Evolutionary conservation across 2,797 vertebrate species (phyloP).

Genomic region (Microchirus variegatus): DNA sequence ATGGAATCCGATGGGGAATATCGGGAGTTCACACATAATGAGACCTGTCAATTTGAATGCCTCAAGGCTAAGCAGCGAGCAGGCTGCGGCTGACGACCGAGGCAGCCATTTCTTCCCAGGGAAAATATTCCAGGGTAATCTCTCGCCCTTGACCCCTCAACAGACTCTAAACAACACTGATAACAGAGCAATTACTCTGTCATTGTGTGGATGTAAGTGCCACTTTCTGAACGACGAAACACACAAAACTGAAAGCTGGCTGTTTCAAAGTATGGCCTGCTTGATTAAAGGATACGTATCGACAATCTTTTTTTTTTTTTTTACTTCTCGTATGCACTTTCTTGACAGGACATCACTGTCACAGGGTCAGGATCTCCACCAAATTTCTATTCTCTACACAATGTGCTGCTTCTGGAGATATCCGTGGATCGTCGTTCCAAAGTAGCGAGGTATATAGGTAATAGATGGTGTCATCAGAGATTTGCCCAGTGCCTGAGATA

Average conservation of each 20-base stretch:
- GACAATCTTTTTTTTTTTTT: neutral
- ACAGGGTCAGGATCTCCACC: constrained; percentile 51
- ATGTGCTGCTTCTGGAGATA: constrained; percentile 30
- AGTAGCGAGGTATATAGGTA: constrained; percentile 48
- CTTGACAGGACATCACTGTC: constrained; percentile 67
- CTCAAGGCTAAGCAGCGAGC: constrained; percentile 72
- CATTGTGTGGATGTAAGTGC: constrained; percentile 29
- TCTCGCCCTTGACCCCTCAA: constrained; percentile 78
- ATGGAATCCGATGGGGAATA: constrained; percentile 68
- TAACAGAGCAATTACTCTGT: constrained; percentile 68
- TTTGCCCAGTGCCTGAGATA: constrained; percentile 63
- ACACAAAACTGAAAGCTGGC: constrained; percentile 4
- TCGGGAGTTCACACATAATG: constrained; percentile 79
- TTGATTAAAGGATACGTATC: neutral
- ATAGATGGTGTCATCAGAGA: constrained; percentile 70
- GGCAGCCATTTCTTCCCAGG: constrained; percentile 53
- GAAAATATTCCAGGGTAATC: constrained; percentile 64
- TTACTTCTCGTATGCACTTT: neutral
- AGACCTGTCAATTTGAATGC: constrained; percentile 84
- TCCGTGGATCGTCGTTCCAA: constrained; percentile 41
- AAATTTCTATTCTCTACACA: constrained; percentile 37
- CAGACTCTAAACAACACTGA: constrained; percentile 67
- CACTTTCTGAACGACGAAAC: constrained; percentile 40
- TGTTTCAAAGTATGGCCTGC: constrained; percentile 4
- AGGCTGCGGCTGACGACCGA: constrained; percentile 44